A percentile compares a stretch with the other conserved stretches of the same genome.
Evolutionary conservation across 1,140 invertebrate species (phyloP).

Genomic region (Ceratina japonica): DNA sequence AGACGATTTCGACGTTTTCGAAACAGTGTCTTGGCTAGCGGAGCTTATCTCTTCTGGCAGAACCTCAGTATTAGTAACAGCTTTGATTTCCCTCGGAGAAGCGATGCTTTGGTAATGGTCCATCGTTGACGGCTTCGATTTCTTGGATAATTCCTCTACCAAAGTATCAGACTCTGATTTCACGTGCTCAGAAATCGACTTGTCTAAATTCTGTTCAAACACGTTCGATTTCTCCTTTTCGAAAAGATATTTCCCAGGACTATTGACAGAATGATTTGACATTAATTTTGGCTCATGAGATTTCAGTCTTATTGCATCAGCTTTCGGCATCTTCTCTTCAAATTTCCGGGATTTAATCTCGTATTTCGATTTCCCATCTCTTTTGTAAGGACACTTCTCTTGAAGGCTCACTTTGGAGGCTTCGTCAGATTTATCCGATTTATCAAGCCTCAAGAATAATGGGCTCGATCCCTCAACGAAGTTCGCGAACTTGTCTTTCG

Average conservation of each 20-base stretch:
- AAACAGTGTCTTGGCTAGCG: slow-evolving; percentile 46
- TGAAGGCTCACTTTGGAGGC: slow-evolving; percentile 14
- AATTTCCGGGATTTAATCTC: slow-evolving; percentile 73
- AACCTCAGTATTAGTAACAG: slow-evolving; percentile 33
- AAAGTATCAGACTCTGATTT: slow-evolving; percentile 74
- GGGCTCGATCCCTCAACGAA: slow-evolving; percentile 53
- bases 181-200: slow-evolving; percentile 55
- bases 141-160: slow-evolving; percentile 73
- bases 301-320: slow-evolving; percentile 66
- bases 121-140: slow-evolving; percentile 51
- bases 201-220: slow-evolving; percentile 45
- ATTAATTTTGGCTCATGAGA: slow-evolving; percentile 61
- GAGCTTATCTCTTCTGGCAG: slow-evolving; percentile 48
- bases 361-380: slow-evolving; percentile 65
- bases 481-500: slow-evolving; percentile 54
- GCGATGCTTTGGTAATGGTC: slow-evolving; percentile 36
- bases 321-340: slow-evolving; percentile 76
- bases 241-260: slow-evolving; percentile 36
- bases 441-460: slow-evolving; percentile 25
- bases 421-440: slow-evolving; percentile 46
- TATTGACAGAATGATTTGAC: slow-evolving; percentile 41
- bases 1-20: slow-evolving; percentile 57
- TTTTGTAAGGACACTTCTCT: slow-evolving; percentile 46
- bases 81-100: slow-evolving; percentile 32
- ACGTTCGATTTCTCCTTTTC: slow-evolving; percentile 48